Conservation (phyloP, 2,113 vertebrate species). For the Castor canadensis region DNA sequence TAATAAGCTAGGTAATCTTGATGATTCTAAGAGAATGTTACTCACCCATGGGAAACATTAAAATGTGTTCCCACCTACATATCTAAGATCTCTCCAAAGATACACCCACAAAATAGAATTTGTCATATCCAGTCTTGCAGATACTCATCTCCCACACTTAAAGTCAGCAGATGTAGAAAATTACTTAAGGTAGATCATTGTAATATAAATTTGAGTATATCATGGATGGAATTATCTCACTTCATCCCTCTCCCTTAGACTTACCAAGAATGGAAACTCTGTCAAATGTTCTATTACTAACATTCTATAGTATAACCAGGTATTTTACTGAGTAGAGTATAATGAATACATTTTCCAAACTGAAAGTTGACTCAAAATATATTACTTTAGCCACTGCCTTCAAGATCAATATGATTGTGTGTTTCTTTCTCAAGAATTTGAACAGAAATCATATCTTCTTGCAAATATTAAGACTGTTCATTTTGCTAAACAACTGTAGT, state of each 20-base stretch:
- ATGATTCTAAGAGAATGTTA: not conserved
- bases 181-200: not conserved
- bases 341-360: not conserved
- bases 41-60: not conserved
- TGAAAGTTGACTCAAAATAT: not conserved
- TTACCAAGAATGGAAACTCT: not conserved
- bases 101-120: not conserved
- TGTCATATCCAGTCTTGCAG: not conserved
- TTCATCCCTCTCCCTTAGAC: not conserved
- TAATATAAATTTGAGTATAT: not conserved
- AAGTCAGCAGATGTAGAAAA: conserved; percentile 1
- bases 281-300: not conserved
- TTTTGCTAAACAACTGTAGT: not conserved
- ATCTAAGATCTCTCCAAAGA: not conserved
- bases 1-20: not conserved
- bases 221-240: not conserved
- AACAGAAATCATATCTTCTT: not conserved
- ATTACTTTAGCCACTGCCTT: not conserved
- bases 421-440: not conserved
- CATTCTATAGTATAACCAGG: not conserved
- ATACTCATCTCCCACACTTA: conserved; percentile 14
- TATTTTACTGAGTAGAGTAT: not conserved
- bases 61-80: not conserved
- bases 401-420: not conserved
- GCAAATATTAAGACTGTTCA: not conserved